A percentile compares a stretch with the other conserved stretches of the same genome.
Evolutionary conservation across 2,888 invertebrate genomes (phyloP).

Genomic region (Xestia xanthographa): DNA sequence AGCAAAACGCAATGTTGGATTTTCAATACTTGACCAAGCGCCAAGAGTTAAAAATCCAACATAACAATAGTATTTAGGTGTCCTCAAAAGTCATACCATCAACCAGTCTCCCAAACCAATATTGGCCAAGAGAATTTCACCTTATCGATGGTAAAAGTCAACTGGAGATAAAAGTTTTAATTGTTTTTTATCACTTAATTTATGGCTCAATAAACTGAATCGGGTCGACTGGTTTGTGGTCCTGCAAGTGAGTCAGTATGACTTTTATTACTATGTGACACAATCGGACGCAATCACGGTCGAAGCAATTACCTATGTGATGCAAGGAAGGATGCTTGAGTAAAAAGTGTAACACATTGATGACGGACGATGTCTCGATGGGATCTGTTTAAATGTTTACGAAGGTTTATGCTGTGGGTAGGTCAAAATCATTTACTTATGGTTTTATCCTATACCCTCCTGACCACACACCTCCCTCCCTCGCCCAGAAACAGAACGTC

Average conservation of each 20-base stretch:
- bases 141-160: background rate
- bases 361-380: background rate
- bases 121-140: background rate
- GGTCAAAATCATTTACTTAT: background rate
- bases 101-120: background rate
- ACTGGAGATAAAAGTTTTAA: slow-evolving; percentile 9
- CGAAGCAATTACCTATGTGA: background rate
- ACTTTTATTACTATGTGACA: slow-evolving; percentile 49
- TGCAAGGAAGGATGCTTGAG: slow-evolving; percentile 21
- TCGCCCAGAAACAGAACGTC: background rate
- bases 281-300: slow-evolving; percentile 33
- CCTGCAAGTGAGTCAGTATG: slow-evolving; percentile 49
- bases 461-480: no score
- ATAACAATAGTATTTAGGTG: no score
- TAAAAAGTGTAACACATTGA: slow-evolving; percentile 19
- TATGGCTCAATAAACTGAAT: slow-evolving; percentile 40
- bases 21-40: no score
- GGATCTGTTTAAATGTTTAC: background rate
- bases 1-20: no score
- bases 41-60: no score
- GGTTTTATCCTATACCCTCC: background rate
- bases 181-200: slow-evolving; percentile 28
- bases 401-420: background rate
- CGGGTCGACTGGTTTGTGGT: slow-evolving; percentile 27
- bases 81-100: background rate